These are phyloP conservation scores for Lordiphosa andalusiaca DNA, from an alignment of 2,888 invertebrate genomes.

Conservation along the genomic window DNA sequence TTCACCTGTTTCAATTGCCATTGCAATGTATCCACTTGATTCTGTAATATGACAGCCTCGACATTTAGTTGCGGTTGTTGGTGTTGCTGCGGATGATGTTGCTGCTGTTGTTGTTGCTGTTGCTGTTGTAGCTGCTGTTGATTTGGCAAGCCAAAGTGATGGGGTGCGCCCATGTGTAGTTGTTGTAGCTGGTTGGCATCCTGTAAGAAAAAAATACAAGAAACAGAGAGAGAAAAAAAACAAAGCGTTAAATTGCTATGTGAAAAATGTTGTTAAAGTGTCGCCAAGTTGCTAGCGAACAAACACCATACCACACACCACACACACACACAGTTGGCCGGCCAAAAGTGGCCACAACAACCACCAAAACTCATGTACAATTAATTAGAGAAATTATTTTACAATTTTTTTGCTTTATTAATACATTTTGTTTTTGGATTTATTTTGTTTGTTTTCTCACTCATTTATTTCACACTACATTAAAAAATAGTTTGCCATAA, in stretches of 20 bases:
- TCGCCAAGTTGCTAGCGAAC: constrained; percentile 9
- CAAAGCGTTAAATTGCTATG: constrained; percentile 61
- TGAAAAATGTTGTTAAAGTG: constrained; percentile 61
- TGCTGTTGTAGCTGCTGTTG: constrained; percentile 27
- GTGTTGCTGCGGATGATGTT: constrained; percentile 49
- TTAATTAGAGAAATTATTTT: constrained; percentile 73
- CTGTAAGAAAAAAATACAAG: constrained; percentile 61
- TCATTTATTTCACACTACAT: constrained; percentile 50
- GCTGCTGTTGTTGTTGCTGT: constrained; percentile 35
- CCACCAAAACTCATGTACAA: constrained; percentile 41
- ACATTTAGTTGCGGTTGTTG: constrained; percentile 77
- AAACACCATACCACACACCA: constrained; percentile 1
- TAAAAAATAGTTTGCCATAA: constrained; percentile 50
- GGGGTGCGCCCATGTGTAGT: constrained; percentile 33
- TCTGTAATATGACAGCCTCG: constrained; percentile 84
- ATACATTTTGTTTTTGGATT: constrained; percentile 20
- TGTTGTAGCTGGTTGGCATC: constrained; percentile 49
- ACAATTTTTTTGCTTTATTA: constrained; percentile 34
- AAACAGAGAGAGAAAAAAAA: constrained; percentile 22
- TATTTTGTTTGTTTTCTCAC: constrained; percentile 11
- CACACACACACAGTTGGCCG: constrained; percentile 16
- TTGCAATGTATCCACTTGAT: constrained; percentile 85
- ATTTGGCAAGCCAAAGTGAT: constrained; percentile 29
- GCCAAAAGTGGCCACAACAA: constrained; percentile 23
- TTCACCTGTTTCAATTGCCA: constrained; percentile 87